Base-by-base conservation (phyloP, 2,113 vertebrate species). In the Vulpes ferrilata region DNA sequence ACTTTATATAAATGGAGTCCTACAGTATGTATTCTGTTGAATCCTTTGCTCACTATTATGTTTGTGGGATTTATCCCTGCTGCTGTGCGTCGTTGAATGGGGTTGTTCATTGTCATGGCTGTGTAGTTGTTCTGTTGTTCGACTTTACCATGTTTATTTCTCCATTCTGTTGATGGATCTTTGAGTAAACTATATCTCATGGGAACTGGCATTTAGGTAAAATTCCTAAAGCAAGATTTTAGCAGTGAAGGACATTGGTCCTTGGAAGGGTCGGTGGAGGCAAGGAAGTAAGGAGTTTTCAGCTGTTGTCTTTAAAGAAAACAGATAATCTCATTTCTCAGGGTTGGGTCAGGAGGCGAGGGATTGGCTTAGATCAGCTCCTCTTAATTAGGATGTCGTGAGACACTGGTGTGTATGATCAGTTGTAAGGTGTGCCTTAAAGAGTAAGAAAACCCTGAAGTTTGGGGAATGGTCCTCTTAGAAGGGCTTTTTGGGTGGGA, bases 161-260 rank as follows among this genome's bases (percentile, higher is more conserved):
- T 60, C 38, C 25, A 43, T 23, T 38, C 22, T 43, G n/a, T 15
- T 38, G 43, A 65, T 69, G 32, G 57, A 20, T 4, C 1, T 73
- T 51, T 17, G 76, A n/a, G 11, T 53, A 0, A 32, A 8, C 30
- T 19, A 12, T 35, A 32, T 27, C 62, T 92, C n/a, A 0, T 30
- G 55, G 65, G 59, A 59, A 38, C 11, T 55, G 53, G 4, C 78
- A 78, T 55, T 87, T 20, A 80, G 71, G 53, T 92, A 53, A 91
- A 69, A 59, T 73, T 57, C 73, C 27, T 10, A 9, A 8, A 38
- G n/a, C 51, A 62, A 74, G n/a, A 35, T 35, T 60, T 17, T 27
- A 88, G 80, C 84, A 65, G 74, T 22, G 35, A 96, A 74, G 48
- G 25, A 30, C n/a, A 76, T 55, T 20, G 62, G 43, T 79, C 69